Base-by-base conservation (phyloP, 2,797 vertebrate genomes). In the Bovichtus variegatus region DNA sequence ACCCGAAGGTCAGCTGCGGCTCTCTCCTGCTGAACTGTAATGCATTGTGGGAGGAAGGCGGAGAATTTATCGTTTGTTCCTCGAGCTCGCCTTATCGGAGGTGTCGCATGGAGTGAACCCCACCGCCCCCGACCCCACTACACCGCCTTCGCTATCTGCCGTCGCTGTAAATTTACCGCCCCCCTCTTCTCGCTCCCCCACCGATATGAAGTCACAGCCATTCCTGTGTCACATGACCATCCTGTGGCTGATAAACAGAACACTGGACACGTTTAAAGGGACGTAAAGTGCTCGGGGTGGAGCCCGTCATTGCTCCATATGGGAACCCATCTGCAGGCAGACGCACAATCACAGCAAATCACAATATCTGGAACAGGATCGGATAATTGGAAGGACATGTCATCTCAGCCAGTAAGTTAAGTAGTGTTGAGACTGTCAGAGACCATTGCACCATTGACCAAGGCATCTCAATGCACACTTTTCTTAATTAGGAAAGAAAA, bases 1-100 rank as follows among this genome's bases (percentile, higher is more conserved):
- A 82, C 71, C 86, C 89, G 92, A 93, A 93, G 94, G 93, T 94
- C 93, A 93, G 61, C 44, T 8, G 66, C 15, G 9, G 61, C 86
- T 40, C 70, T 70, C 76, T 82, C 84, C 71, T 36, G 66, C 81
- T 61, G 78, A 70, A 90, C 76, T 49, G 58, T 25, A 64, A 87
- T 58, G 76, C 77, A 80, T 71, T 71, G 82, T 57, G 69, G 74
- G 69, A 68, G 34, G n/a, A 61, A 49, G 69, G 67, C 21, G 6
- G 47, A 21, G 64, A 76, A 80, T 90, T 83, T 80, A 81, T 74
- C 3, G 46, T 73, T 78, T 76, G 79, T 81, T 84, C 72, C 60
- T 65, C 50, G 71, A 71, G 67, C 68, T 23, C 65, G 81, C 47
- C 87, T 94, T 92, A 93, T 92, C 89, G 25, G 29, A 62, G 61